Evolutionary conservation across 2,113 vertebrate genomes (phyloP).

Genomic region (Thunnus maccoyii): DNA sequence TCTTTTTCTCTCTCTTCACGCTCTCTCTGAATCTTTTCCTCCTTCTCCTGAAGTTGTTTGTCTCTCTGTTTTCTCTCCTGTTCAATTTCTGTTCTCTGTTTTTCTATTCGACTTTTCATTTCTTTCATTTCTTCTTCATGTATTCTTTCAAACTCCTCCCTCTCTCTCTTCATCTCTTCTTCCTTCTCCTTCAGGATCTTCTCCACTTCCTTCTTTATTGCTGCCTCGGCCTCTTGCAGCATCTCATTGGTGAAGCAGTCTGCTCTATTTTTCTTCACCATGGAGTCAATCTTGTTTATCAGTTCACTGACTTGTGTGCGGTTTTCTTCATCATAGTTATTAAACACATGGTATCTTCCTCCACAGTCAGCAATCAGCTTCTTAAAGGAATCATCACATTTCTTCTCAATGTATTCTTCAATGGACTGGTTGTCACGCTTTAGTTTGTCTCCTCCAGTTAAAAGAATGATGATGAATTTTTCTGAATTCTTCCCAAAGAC

Average conservation of each 20-base stretch:
- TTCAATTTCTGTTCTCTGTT: too few species aligned
- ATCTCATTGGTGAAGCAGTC: background rate
- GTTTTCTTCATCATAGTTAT: too few species aligned
- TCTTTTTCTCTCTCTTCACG: too few species aligned
- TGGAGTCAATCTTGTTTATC: background rate
- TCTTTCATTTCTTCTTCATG: background rate
- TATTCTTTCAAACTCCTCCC: too few species aligned
- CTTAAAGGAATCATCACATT: slow-evolving; percentile 1
- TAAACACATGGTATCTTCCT: too few species aligned
- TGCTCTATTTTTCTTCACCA: slow-evolving; percentile 22
- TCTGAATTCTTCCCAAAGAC: background rate
- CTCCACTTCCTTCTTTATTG: background rate
- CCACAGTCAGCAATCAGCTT: too few species aligned
- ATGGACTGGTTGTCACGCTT: background rate
- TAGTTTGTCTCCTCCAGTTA: slow-evolving; percentile 23
- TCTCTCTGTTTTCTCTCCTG: too few species aligned
- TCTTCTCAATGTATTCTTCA: slow-evolving; percentile 4
- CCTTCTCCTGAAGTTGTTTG: too few species aligned
- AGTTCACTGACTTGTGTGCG: background rate
- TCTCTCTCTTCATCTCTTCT: background rate
- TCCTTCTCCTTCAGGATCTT: too few species aligned
- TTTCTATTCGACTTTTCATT: too few species aligned
- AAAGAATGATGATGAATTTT: slow-evolving; percentile 19
- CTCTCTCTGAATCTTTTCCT: too few species aligned
- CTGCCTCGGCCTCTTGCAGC: background rate